Base-by-base conservation (phyloP, 2,888 invertebrate genomes). In the Megastigmus dorsalis region DNA sequence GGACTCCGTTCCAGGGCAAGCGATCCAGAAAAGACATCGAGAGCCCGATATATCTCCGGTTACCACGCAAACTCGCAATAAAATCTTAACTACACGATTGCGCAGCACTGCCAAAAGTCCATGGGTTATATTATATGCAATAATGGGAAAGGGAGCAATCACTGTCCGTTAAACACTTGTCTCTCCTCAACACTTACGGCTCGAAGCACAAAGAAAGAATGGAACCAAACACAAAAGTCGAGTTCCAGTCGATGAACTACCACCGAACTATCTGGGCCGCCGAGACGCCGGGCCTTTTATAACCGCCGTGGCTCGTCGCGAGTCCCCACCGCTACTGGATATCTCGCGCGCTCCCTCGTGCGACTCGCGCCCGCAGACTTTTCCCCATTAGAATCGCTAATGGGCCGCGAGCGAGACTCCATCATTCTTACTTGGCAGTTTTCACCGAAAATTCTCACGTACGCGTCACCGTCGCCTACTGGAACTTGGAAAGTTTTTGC, bases 331-430 rank as follows among this genome's bases (percentile, higher is more conserved):
- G 52, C 48, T n/a, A n/a, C n/a, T n/a, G n/a, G n/a, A n/a, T n/a
- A n/a, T n/a, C n/a, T n/a, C n/a, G n/a, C n/a, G 36, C 18, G 9
- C 60, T 23, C 59, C 26, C 52, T 52, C 59, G 41, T 57, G 57
- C 55, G 68, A 62, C 76, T 76, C 41, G 73, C 50, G 65, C 54
- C 3, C 3, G n/a, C 23, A 6, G 1, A 13, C 69, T 36, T 36
- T 28, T 59, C 23, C 26, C 55, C 80, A 84, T 84, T 84, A 80
- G 80, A 83, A 84, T 85, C 77, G 79, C 77, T 84, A 83, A 85
- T 85, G 33, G 59, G 59, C 3, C 43, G 15, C 52, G 41, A 5
- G 41, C 38, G n/a, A n/a, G 20, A n/a, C 13, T 30, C 18, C 30
- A 10, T 1, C 20, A 38, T n/a, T 68, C 10, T 78, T 79, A 79